Percentiles rank a stretch among this genome's conserved stretches.
phyloP scores from a whole-genome alignment of 2,888 invertebrate genomes.

The Zhuqinia jingwanae region DNA sequence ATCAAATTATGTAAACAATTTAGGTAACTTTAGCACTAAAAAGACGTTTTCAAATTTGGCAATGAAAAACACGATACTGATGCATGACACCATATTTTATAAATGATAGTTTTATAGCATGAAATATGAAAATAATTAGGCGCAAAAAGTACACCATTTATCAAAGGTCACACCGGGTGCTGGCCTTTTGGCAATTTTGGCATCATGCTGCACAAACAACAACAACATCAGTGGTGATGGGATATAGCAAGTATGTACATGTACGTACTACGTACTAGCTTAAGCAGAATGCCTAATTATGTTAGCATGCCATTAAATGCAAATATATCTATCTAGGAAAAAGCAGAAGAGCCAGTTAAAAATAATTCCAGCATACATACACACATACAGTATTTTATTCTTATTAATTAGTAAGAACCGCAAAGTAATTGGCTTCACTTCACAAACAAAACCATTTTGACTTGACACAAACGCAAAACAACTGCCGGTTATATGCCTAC shows the following conservation, averaged over 20 bases:
- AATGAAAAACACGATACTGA: no score
- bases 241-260: no score
- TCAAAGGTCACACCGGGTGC: slow-evolving; percentile 30
- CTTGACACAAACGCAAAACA: slow-evolving; percentile 38
- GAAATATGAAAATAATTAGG: neutral
- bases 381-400: neutral
- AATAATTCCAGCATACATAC: neutral
- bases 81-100: no score
- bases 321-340: slow-evolving; percentile 1
- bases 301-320: neutral
- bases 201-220: no score
- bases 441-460: neutral
- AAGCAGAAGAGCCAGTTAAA: slow-evolving; percentile 41
- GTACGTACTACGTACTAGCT: no score
- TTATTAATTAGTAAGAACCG: slow-evolving; percentile 26
- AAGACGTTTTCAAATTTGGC: no score
- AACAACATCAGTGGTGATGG: no score
- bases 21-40: no score
- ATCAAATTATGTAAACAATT: no score
- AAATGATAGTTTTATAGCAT: neutral
- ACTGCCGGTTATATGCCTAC: neutral
- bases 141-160: slow-evolving; percentile 1
- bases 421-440: slow-evolving; percentile 11
- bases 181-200: slow-evolving; percentile 6
- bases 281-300: slow-evolving; percentile 8